Conservation (phyloP, 2,888 invertebrate genomes). For the Calameuta pallipes region DNA sequence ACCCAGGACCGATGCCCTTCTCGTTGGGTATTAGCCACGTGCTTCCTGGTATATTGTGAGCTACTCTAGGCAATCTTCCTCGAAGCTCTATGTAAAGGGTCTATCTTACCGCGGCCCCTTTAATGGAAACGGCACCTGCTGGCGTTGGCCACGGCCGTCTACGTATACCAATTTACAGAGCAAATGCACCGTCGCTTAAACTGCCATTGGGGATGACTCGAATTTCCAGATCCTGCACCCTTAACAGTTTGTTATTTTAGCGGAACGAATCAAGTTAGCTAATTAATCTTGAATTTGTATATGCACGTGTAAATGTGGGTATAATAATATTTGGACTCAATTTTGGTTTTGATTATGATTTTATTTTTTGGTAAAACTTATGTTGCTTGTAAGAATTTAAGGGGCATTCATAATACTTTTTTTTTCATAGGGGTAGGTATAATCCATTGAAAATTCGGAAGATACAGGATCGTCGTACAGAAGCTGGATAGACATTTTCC, state of each 20-base stretch:
- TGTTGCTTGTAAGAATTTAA: too few relatives aligned
- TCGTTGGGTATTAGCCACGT: slow-evolving; percentile 19
- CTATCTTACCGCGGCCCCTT: slow-evolving; percentile 12
- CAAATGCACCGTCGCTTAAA: slow-evolving; percentile 22
- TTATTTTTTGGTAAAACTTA: too few relatives aligned
- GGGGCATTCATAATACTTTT: too few relatives aligned
- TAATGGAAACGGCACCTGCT: slow-evolving; percentile 17
- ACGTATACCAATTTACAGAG: slow-evolving; percentile 27
- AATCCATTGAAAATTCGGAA: neutral
- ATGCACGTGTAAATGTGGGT: neutral
- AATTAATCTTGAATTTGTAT: neutral
- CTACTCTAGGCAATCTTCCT: slow-evolving; percentile 26
- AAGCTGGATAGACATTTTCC: neutral
- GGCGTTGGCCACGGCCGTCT: slow-evolving; percentile 15
- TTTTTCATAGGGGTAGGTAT: too few relatives aligned
- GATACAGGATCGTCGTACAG: neutral
- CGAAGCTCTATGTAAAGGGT: slow-evolving; percentile 10
- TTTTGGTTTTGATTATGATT: too few relatives aligned
- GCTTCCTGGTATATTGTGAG: slow-evolving; percentile 18
- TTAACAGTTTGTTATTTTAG: neutral
- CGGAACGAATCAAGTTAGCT: neutral
- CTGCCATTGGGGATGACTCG: slow-evolving; percentile 9
- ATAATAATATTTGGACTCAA: too few relatives aligned
- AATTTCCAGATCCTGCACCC: neutral
- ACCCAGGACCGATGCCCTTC: neutral